A percentile compares a stretch with the other conserved stretches of the same genome.
These are phyloP conservation scores for Brachyhypopomus gauderio DNA, from an alignment of 2,113 vertebrate genomes.

Conservation along the genomic window DNA sequence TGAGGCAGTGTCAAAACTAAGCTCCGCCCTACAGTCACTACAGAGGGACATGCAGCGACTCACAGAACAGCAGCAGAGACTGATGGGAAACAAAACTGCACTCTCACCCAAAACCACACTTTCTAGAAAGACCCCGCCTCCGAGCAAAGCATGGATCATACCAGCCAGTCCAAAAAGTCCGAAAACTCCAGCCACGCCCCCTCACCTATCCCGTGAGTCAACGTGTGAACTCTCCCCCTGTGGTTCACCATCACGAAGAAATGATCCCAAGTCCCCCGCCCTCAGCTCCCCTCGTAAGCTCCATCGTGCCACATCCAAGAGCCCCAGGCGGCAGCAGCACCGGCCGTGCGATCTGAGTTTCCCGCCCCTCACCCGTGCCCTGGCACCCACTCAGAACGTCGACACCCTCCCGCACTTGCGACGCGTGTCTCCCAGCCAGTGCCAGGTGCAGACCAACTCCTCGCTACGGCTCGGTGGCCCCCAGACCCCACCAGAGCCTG, in stretches of 20 bases:
- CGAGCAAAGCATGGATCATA: conserved; percentile 76
- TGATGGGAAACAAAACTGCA: conserved; percentile 77
- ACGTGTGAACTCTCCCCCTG: conserved; percentile 60
- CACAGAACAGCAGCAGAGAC: conserved; percentile 86
- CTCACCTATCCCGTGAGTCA: conserved; percentile 61
- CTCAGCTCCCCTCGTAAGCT: conserved; percentile 70
- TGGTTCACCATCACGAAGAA: conserved; percentile 60
- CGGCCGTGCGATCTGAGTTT: conserved; percentile 84
- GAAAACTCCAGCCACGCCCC: conserved; percentile 58
- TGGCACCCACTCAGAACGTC: conserved; percentile 83
- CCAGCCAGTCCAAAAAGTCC: conserved; percentile 59
- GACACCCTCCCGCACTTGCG: conserved; percentile 88
- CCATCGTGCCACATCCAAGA: conserved; percentile 68
- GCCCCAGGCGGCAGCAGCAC: conserved; percentile 72
- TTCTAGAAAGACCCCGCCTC: conserved; percentile 58
- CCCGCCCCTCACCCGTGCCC: conserved; percentile 79
- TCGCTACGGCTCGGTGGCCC: conserved; percentile 80
- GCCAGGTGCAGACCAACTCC: conserved; percentile 85
- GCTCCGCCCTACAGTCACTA: conserved; percentile 80
- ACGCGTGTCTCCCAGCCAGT: conserved; percentile 87
- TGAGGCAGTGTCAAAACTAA: conserved; percentile 84
- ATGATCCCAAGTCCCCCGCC: conserved; percentile 61
- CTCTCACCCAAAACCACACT: conserved; percentile 60
- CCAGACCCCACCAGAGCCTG: conserved; percentile 61
- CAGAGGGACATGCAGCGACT: conserved; percentile 90